These are phyloP conservation scores for Clarias magur DNA, from an alignment of 2,113 vertebrate species.

Conservation along the genomic window DNA sequence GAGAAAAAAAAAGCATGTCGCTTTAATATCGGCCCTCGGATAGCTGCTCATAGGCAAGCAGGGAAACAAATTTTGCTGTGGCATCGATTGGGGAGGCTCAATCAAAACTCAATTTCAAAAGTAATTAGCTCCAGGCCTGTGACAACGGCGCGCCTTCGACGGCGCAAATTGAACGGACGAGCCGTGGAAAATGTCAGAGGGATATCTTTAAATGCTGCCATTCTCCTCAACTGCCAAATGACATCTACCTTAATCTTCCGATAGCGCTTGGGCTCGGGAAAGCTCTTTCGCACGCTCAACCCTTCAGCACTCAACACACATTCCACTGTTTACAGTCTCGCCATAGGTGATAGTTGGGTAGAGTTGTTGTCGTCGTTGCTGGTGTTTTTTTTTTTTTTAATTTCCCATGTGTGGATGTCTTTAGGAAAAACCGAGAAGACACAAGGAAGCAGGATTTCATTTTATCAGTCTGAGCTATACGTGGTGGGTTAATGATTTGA, in stretches of 20 bases:
- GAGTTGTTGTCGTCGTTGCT: background rate
- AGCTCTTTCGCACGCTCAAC: slow-evolving; percentile 27
- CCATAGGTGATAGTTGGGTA: slow-evolving; percentile 13
- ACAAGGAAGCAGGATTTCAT: slow-evolving; percentile 35
- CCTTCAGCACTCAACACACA: slow-evolving; percentile 25
- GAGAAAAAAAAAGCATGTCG: slow-evolving; percentile 54
- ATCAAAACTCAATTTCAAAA: slow-evolving; percentile 99
- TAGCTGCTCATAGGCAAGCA: slow-evolving; percentile 89
- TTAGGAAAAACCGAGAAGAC: slow-evolving; percentile 36
- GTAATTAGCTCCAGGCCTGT: slow-evolving; percentile 99
- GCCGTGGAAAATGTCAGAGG: slow-evolving; percentile 48
- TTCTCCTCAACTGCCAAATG: slow-evolving; percentile 49
- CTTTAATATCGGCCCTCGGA: slow-evolving; percentile 83
- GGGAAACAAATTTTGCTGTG: slow-evolving; percentile 97
- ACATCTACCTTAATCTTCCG: slow-evolving; percentile 44
- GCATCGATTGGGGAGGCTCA: slow-evolving; percentile 98
- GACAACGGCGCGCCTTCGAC: slow-evolving; percentile 77
- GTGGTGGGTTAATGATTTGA: slow-evolving; percentile 88
- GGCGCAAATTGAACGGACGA: slow-evolving; percentile 66
- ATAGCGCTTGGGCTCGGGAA: slow-evolving; percentile 35
- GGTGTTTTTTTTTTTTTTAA: slow-evolving; percentile 31
- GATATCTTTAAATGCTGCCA: slow-evolving; percentile 50
- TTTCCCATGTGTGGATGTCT: slow-evolving; percentile 45
- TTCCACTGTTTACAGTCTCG: slow-evolving; percentile 20
- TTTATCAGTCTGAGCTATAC: slow-evolving; percentile 53